Evolutionary conservation across 1,140 invertebrate genomes (phyloP), one percentile per base, ranked within the genome.

Genomic region (Uloborus diversus): DNA sequence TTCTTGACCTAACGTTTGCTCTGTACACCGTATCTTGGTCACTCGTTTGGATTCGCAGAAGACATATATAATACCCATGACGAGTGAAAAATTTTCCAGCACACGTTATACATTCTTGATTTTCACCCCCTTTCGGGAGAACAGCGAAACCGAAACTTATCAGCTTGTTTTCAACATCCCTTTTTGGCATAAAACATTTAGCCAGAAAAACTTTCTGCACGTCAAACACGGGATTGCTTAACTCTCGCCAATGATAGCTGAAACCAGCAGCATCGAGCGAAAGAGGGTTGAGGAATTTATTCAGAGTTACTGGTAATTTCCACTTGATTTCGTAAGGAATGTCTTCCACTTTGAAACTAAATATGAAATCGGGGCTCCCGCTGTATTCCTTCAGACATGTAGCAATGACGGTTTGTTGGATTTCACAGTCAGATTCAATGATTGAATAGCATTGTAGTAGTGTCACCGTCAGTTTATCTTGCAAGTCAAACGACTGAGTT

Each of bases 241-340:
- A 90, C 88, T 98, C 97, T 88, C 99, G 99, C 97, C 97, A 99
- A 86, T 97, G 90, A 3, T 94, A 92, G 89, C 99, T 99, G 88
- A 99, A 99, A 53, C 96, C 96, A 87, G 97, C 95, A 1, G 93
- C 93, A 87, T 97, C 97, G 97, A 99, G 99, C 89, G 98, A 95
- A 47, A 96, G 96, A 68, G 97, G 94, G 87, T 99, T 96, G 87
- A 99, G 97, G 88, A 99, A 99, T 88, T 99, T 99, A 88, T 98
- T 99, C 81, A 99, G 90, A 69, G 94, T 97, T 65, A 99, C 89
- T 80, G 98, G 98, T 82, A 99, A 89, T 88, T 97, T 97, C 85
- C 99, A 91, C 32, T 91, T 92, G 81, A 98, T 91, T 88, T 95
- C 96, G 85, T 98, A 96, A 82, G 93, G 93, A 75, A 93, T 91